Percentiles rank a stretch among this genome's conserved stretches.
Conservation (phyloP, 2,888 invertebrate species). For the Nomada fabriciana region DNA sequence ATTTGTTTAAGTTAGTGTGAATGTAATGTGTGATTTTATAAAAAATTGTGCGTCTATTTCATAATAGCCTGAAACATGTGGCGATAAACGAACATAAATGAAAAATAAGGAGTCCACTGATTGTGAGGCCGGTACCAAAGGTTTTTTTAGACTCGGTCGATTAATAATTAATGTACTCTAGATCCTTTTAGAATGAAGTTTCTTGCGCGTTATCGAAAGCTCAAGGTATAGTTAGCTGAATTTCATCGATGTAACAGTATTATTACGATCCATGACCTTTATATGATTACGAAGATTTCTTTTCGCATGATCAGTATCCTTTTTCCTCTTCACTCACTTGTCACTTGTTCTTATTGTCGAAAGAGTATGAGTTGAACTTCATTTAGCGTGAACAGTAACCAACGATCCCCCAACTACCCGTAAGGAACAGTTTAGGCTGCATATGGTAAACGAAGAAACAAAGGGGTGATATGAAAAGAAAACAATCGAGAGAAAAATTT, state of each 20-base stretch:
- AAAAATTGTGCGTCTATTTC: constrained; percentile 57
- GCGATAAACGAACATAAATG: constrained; percentile 32
- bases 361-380: constrained; percentile 13
- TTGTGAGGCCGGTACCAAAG: constrained; percentile 53
- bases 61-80: constrained; percentile 44
- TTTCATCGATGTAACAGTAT: constrained; percentile 65
- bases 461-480: constrained; percentile 12
- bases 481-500: constrained; percentile 31
- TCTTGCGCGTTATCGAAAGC: constrained; percentile 30
- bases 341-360: constrained; percentile 32
- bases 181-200: constrained; percentile 36
- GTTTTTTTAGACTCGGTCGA: constrained; percentile 41
- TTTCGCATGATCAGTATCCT: constrained; percentile 14
- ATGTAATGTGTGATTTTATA: constrained; percentile 69
- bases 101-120: constrained; percentile 33
- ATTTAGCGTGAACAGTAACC: constrained; percentile 30
- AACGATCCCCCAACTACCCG: constrained; percentile 20
- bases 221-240: constrained; percentile 51
- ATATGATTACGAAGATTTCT: constrained; percentile 19
- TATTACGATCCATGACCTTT: constrained; percentile 50
- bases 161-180: constrained; percentile 34
- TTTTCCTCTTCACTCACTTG: constrained; percentile 36
- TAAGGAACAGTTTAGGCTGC: constrained; percentile 37
- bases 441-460: constrained; percentile 17
- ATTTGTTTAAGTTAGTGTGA: constrained; percentile 46